Percentiles rank a stretch among this genome's conserved stretches.
Conservation (phyloP, 1,140 invertebrate genomes). For the Pseudomyrmex pallidus region DNA sequence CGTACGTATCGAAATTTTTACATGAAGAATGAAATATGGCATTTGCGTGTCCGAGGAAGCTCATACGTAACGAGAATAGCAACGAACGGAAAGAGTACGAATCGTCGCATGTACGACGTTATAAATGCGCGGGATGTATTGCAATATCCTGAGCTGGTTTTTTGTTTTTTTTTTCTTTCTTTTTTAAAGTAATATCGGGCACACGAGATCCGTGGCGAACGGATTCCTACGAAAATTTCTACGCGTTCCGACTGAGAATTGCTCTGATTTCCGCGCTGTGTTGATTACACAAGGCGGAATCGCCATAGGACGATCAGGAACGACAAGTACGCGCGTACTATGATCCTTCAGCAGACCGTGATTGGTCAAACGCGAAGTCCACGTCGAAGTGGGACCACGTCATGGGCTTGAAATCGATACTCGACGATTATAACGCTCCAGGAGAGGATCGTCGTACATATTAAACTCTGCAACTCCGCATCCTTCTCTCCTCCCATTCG, state of each 20-base stretch:
- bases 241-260: not conserved
- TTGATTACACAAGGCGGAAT: not conserved
- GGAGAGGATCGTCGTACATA: slow-evolving; percentile 68
- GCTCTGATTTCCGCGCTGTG: not conserved
- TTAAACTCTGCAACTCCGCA: slow-evolving; percentile 60
- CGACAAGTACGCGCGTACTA: slow-evolving; percentile 44
- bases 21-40: slow-evolving; percentile 34
- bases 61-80: not conserved
- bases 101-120: not conserved
- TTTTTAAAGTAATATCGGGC: not conserved
- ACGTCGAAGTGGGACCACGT: slow-evolving; percentile 55
- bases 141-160: not conserved
- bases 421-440: slow-evolving; percentile 68
- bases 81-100: not conserved
- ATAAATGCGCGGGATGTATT: slow-evolving; percentile 13
- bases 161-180: not conserved
- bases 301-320: slow-evolving; percentile 54
- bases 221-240: slow-evolving; percentile 24
- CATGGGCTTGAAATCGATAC: slow-evolving; percentile 66
- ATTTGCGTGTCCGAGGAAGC: not conserved
- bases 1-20: slow-evolving; percentile 28
- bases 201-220: not conserved
- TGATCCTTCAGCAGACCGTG: slow-evolving; percentile 47
- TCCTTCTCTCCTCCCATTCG: not conserved
- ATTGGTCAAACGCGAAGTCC: slow-evolving; percentile 66